Percentiles rank a stretch among this genome's conserved stretches.
phyloP scores from a whole-genome alignment of 2,113 vertebrate species.

The Ptyas mucosa region DNA sequence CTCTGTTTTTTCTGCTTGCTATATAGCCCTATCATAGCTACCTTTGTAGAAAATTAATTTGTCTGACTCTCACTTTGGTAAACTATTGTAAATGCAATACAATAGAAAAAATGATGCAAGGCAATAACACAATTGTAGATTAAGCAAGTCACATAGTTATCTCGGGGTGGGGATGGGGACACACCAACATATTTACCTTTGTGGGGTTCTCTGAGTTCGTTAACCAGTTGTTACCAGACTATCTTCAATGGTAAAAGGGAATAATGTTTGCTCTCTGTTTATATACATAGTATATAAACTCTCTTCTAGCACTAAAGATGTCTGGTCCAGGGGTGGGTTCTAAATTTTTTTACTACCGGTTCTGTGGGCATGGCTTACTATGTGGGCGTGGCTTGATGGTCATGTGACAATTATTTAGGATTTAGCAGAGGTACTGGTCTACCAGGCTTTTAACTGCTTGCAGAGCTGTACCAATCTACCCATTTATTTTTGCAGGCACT shows the following conservation, averaged over 20 bases:
- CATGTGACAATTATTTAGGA: too few species aligned
- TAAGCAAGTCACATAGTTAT: neutral
- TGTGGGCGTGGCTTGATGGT: too few species aligned
- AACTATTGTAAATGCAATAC: slow-evolving; percentile 42
- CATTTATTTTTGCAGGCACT: too few species aligned
- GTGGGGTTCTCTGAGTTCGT: neutral
- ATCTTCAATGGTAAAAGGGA: neutral
- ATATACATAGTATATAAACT: too few species aligned
- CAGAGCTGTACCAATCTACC: too few species aligned
- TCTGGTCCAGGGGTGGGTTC: too few species aligned
- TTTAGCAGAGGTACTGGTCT: too few species aligned
- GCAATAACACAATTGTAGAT: neutral
- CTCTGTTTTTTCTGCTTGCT: slow-evolving; percentile 25
- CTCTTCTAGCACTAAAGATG: neutral
- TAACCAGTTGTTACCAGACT: neutral
- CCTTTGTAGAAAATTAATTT: slow-evolving; percentile 57
- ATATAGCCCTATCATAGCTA: slow-evolving; percentile 39
- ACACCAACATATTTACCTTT: neutral
- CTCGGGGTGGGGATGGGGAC: too few species aligned
- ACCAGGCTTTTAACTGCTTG: too few species aligned
- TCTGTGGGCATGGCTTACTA: too few species aligned
- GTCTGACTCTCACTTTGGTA: slow-evolving; percentile 41
- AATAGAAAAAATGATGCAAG: slow-evolving; percentile 11
- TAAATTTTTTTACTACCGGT: too few species aligned
- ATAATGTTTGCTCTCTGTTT: neutral